Conservation (phyloP, 2,797 vertebrate species). For the Notoglanidium macrostoma region DNA sequence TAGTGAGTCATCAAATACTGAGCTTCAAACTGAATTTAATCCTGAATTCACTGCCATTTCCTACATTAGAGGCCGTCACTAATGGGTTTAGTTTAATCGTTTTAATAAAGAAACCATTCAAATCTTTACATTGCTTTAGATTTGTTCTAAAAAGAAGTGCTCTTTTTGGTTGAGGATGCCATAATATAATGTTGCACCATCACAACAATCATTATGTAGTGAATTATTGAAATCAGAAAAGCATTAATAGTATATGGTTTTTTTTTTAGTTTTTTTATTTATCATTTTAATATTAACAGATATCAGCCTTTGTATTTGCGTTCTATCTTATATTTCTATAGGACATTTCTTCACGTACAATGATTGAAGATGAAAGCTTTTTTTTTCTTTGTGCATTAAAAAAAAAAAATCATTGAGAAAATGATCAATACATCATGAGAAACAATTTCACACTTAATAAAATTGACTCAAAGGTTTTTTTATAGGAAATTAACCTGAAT, state of each 20-base stretch:
- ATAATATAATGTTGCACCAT: too few relatives aligned
- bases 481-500: background rate
- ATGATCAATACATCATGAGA: background rate
- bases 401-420: too few relatives aligned
- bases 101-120: background rate
- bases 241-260: too few relatives aligned
- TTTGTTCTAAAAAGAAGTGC: too few relatives aligned
- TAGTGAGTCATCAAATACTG: background rate
- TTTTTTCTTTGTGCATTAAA: too few relatives aligned
- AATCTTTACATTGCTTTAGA: background rate
- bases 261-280: too few relatives aligned
- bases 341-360: background rate
- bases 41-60: background rate
- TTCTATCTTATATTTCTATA: background rate
- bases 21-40: background rate
- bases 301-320: background rate
- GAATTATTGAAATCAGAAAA: background rate
- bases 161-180: too few relatives aligned
- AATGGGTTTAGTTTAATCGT: too few relatives aligned
- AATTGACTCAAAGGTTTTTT: background rate
- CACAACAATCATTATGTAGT: too few relatives aligned
- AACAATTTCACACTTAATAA: background rate
- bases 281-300: background rate
- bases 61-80: background rate
- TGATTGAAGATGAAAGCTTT: background rate